These are phyloP conservation scores for Actinopyga echinites DNA, from an alignment of 53 echinoderm and acorn worm species.

Conservation along the genomic window DNA sequence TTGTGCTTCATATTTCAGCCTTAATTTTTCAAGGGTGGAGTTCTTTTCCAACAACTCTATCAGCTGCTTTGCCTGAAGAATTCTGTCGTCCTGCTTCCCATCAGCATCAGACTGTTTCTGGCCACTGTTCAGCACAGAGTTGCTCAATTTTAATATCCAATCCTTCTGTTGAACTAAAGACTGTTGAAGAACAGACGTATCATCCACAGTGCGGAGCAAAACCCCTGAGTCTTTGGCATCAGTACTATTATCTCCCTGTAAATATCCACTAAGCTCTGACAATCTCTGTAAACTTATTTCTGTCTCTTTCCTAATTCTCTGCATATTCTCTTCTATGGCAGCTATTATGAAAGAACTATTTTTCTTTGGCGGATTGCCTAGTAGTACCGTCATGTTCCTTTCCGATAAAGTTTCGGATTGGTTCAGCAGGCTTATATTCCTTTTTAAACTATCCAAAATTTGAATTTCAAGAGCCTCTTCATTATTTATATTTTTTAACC, in stretches of 20 bases:
- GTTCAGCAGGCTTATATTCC: conserved; percentile 31
- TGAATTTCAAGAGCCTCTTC: conserved; percentile 38
- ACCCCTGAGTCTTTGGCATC: conserved; percentile 39
- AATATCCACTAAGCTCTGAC: conserved; percentile 70
- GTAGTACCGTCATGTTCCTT: conserved; percentile 38
- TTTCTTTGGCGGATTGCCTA: conserved; percentile 36
- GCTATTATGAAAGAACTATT: conserved; percentile 77
- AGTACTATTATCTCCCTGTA: conserved; percentile 48
- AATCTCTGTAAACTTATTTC: conserved; percentile 79
- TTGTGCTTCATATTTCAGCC: conserved; percentile 32
- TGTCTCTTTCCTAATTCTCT: conserved; percentile 82
- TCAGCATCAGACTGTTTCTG: neutral
- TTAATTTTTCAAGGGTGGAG: conserved; percentile 25
- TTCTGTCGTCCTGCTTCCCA: neutral
- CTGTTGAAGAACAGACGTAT: conserved; percentile 13
- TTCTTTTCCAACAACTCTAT: conserved; percentile 19
- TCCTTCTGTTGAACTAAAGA: conserved; percentile 12
- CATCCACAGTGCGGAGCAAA: conserved; percentile 9
- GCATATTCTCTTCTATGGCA: conserved; percentile 92
- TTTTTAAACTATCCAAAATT: conserved; percentile 40
- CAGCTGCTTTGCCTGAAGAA: conserved; percentile 13
- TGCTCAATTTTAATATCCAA: conserved; percentile 31
- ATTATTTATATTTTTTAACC: conserved; percentile 19
- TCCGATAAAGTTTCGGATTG: neutral
- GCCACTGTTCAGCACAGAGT: neutral